phyloP scores from a whole-genome alignment of 2,797 vertebrate species.

The Margarornis squamiger region DNA sequence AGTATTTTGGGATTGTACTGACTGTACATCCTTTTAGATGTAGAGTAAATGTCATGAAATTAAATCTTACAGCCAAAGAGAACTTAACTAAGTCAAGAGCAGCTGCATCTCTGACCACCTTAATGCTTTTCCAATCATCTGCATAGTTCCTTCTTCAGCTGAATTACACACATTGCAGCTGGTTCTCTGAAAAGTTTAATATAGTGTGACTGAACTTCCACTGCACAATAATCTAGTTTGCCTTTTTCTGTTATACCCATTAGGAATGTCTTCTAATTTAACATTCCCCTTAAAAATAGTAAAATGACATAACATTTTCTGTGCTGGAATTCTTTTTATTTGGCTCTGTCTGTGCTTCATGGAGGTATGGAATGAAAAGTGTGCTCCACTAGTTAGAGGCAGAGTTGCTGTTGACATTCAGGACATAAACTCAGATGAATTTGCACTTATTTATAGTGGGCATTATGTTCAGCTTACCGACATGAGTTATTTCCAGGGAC shows the following conservation, averaged over 20 bases:
- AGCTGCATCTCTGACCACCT: not conserved
- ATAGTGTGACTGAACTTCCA: fast-evolving
- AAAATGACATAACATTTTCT: not conserved
- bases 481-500: not conserved
- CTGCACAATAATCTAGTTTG: not conserved
- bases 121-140: not conserved
- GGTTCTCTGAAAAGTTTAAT: not conserved
- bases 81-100: not conserved
- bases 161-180: fast-evolving
- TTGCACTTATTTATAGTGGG: not conserved
- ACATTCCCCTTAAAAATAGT: not conserved
- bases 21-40: not conserved
- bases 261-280: not conserved
- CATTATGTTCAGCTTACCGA: not conserved
- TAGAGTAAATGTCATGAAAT: not conserved
- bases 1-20: not conserved
- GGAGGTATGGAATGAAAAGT: not conserved
- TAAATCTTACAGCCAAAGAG: not conserved
- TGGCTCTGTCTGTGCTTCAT: not conserved
- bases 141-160: not conserved
- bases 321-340: not conserved
- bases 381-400: not conserved
- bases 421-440: not conserved
- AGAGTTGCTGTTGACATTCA: not conserved
- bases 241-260: not conserved